These are phyloP conservation scores for Dryadula phaetusa DNA, from an alignment of 2,888 invertebrate species.

Conservation along the genomic window DNA sequence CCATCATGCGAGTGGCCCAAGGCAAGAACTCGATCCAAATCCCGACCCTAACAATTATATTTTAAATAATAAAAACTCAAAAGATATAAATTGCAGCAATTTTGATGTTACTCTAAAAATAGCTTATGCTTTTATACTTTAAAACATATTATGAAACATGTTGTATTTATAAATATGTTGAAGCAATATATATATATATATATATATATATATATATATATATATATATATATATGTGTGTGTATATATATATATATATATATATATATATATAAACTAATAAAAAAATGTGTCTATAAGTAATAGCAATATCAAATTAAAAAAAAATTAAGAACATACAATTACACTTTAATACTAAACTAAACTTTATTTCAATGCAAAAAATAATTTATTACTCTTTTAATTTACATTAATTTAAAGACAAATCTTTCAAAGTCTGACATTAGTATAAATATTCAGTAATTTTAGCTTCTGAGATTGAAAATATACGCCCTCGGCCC, in stretches of 20 bases:
- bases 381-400: slow-evolving; percentile 8
- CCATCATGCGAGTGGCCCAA: slow-evolving; percentile 34
- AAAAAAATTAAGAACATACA: not conserved
- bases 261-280: no score
- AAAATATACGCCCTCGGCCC: slow-evolving; percentile 49
- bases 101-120: slow-evolving; percentile 45
- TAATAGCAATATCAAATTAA: not conserved
- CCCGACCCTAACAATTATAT: slow-evolving; percentile 41
- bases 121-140: not conserved
- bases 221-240: no score
- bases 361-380: not conserved
- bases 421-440: slow-evolving; percentile 2
- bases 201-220: no score
- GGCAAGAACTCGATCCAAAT: slow-evolving; percentile 32
- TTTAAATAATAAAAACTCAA: slow-evolving; percentile 53
- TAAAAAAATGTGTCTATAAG: no score
- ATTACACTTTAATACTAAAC: not conserved
- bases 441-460: slow-evolving; percentile 9
- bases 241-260: no score
- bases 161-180: not conserved
- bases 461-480: slow-evolving; percentile 18
- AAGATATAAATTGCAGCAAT: slow-evolving; percentile 37
- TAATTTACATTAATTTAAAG: slow-evolving; percentile 2
- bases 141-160: not conserved
- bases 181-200: no score